Conservation (phyloP, 2,113 vertebrate species). For the Ovibos moschatus region DNA sequence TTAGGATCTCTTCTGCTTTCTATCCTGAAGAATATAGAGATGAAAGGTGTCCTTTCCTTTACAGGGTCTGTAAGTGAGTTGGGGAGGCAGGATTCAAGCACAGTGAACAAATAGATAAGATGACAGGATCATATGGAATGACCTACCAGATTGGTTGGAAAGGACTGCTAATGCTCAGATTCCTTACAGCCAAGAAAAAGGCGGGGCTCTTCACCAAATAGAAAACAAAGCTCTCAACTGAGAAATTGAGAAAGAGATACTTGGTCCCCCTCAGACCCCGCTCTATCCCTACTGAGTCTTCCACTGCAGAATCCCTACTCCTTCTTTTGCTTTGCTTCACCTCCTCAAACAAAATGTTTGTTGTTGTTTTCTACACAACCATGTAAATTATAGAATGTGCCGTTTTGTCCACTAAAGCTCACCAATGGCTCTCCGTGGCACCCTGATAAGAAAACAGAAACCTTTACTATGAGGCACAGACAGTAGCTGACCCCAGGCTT, state of each 20-base stretch:
- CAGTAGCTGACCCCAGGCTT: background rate
- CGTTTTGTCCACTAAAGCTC: background rate
- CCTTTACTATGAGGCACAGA: accelerated
- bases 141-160: background rate
- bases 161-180: background rate
- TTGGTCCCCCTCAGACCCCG: background rate
- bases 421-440: background rate
- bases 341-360: background rate
- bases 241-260: background rate
- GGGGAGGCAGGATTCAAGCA: background rate
- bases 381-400: background rate
- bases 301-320: too few species aligned
- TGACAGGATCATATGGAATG: background rate
- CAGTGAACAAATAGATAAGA: background rate
- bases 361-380: too few species aligned
- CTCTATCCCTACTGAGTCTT: background rate
- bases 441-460: background rate
- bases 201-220: background rate
- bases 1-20: background rate
- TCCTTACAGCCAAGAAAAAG: background rate
- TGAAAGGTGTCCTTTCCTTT: background rate
- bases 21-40: background rate
- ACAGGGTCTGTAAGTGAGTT: background rate
- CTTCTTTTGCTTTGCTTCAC: background rate
- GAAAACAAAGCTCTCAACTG: background rate